Evolutionary conservation across 92 coral and sea anemone species (phyloP).

Genomic region (Porites divaricata): DNA sequence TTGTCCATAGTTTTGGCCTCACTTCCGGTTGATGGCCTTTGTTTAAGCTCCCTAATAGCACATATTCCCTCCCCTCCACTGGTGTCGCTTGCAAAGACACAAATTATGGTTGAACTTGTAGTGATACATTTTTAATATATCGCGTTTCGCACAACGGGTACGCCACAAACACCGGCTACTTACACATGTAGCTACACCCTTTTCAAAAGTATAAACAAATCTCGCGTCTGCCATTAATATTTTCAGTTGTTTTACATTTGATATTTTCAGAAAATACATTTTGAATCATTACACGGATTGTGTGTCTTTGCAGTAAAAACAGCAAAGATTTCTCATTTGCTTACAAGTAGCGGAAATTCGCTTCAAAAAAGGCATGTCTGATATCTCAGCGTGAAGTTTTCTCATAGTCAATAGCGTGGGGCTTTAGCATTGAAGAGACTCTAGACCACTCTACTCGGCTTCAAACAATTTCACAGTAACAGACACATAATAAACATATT

Average conservation of each 20-base stretch:
- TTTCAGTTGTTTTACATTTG: background rate
- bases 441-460: too few relatives aligned
- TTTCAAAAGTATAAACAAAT: background rate
- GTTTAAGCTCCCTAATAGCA: background rate
- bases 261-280: background rate
- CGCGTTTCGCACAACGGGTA: conserved; percentile 13
- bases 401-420: too few relatives aligned
- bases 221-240: background rate
- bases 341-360: too few relatives aligned
- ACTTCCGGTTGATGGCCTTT: too few relatives aligned
- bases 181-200: background rate
- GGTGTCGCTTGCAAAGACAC: background rate
- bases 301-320: background rate
- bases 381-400: too few relatives aligned
- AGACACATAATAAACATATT: too few relatives aligned
- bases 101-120: background rate
- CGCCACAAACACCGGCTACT: background rate
- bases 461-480: too few relatives aligned
- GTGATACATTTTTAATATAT: conserved; percentile 33
- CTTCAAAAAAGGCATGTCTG: too few relatives aligned
- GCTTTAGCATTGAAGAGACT: too few relatives aligned
- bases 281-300: background rate
- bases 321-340: background rate
- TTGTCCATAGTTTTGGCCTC: too few relatives aligned
- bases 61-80: background rate